Percentiles rank a stretch among this genome's conserved stretches.
Evolutionary conservation across 2,888 invertebrate genomes (phyloP).

Genomic region (Lasioglossum vierecki): DNA sequence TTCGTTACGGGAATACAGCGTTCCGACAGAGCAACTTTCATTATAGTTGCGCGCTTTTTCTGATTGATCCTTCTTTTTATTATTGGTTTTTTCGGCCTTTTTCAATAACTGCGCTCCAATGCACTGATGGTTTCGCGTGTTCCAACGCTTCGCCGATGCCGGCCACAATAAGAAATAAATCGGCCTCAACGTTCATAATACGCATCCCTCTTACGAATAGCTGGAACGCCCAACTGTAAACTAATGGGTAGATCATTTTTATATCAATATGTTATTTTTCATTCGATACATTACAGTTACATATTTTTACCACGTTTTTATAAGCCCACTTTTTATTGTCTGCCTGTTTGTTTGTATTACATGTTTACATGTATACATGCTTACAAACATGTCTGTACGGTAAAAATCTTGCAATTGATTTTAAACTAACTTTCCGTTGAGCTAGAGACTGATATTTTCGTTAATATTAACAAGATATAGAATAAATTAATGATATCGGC

Average conservation of each 20-base stretch:
- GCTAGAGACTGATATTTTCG: no score
- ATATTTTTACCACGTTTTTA: neutral
- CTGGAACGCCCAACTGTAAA: neutral
- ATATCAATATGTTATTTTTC: neutral
- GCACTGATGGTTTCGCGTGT: slow-evolving; percentile 8
- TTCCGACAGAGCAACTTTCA: slow-evolving; percentile 59
- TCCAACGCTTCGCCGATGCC: slow-evolving; percentile 23
- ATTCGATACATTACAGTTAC: neutral
- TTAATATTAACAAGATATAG: no score
- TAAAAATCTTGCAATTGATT: no score
- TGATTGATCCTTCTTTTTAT: slow-evolving; percentile 26
- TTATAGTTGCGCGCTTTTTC: slow-evolving; percentile 46
- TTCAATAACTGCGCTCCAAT: slow-evolving; percentile 32
- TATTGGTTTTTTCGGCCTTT: slow-evolving; percentile 26
- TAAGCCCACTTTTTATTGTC: no score
- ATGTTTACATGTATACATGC: no score
- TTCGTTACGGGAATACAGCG: slow-evolving; percentile 61
- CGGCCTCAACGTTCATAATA: neutral
- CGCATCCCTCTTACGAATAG: neutral
- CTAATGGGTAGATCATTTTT: no score
- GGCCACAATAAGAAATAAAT: slow-evolving; percentile 17
- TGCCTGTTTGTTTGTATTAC: no score
- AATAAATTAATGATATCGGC: no score
- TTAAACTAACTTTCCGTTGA: no score
- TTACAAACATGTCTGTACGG: no score